Percentiles rank a stretch among this genome's conserved stretches.
These are phyloP conservation scores for Asteroscopus sphinx DNA, from an alignment of 2,888 invertebrate genomes.

Conservation along the genomic window DNA sequence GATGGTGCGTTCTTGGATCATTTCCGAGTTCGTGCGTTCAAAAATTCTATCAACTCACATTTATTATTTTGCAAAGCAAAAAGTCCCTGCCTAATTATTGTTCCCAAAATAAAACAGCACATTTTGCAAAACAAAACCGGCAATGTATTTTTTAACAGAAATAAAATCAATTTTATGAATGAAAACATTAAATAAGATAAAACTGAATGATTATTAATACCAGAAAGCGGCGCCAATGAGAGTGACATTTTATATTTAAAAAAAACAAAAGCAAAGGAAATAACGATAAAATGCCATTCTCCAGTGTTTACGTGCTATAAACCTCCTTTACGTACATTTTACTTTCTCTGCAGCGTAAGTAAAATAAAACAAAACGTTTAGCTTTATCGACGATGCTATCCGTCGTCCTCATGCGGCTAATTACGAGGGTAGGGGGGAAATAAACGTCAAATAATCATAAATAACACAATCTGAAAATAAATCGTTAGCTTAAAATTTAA, in stretches of 20 bases:
- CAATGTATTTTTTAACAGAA: no score
- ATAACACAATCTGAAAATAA: slow-evolving; percentile 74
- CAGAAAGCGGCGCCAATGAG: slow-evolving; percentile 48
- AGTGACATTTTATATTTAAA: slow-evolving; percentile 58
- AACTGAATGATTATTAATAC: slow-evolving; percentile 3
- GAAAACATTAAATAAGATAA: not conserved
- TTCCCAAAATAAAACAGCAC: no score
- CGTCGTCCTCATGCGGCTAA: slow-evolving; percentile 72
- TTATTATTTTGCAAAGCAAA: no score
- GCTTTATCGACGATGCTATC: slow-evolving; percentile 65
- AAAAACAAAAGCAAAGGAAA: slow-evolving; percentile 29
- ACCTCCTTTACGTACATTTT: slow-evolving; percentile 80
- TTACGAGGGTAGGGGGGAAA: slow-evolving; percentile 52
- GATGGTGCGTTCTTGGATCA: no score
- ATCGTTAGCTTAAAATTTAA: slow-evolving; percentile 62
- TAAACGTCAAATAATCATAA: slow-evolving; percentile 63
- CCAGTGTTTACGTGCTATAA: slow-evolving; percentile 44
- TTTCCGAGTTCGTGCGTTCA: no score
- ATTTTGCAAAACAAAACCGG: no score
- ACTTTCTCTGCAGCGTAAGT: slow-evolving; percentile 86
- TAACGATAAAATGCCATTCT: slow-evolving; percentile 74
- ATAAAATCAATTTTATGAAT: no score
- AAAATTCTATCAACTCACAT: no score
- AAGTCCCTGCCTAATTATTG: no score
- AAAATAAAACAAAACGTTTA: slow-evolving; percentile 65